Conservation (phyloP, 2,888 invertebrate species). For the Ryuthela nishihirai region DNA sequence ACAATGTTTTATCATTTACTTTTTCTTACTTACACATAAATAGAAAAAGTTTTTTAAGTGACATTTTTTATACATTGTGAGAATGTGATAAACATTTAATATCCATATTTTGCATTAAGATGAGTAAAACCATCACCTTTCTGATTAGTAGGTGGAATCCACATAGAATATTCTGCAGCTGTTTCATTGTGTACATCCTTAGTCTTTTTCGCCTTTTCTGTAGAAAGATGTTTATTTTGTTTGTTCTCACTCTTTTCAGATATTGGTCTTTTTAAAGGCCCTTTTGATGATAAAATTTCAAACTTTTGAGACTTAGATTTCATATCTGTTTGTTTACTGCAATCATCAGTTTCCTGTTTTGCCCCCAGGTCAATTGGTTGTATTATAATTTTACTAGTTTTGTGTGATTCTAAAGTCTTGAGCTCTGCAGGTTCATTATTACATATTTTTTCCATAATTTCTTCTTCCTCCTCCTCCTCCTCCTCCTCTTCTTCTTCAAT, state of each 20-base stretch:
- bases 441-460: conserved; percentile 8
- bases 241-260: conserved; percentile 14
- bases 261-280: too few species aligned
- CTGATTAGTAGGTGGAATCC: conserved; percentile 72
- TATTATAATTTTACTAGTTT: too few species aligned
- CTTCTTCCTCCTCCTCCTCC: conserved; percentile 19
- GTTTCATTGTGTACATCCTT: conserved; percentile 41
- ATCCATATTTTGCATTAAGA: conserved; percentile 73
- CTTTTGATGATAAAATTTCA: too few species aligned
- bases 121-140: conserved; percentile 71
- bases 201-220: conserved; percentile 9
- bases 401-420: too few species aligned
- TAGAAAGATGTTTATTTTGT: conserved; percentile 5
- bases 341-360: too few species aligned
- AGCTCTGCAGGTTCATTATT: too few species aligned
- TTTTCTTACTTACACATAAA: not conserved
- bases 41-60: not conserved
- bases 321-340: too few species aligned
- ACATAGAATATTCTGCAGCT: conserved; percentile 64
- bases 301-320: too few species aligned
- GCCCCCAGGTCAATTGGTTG: too few species aligned
- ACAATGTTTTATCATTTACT: too few species aligned
- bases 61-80: not conserved
- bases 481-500: conserved; percentile 42
- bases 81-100: conserved; percentile 54